These are phyloP conservation scores for Drosophila robusta DNA, from an alignment of 2,888 invertebrate genomes.

Conservation along the genomic window DNA sequence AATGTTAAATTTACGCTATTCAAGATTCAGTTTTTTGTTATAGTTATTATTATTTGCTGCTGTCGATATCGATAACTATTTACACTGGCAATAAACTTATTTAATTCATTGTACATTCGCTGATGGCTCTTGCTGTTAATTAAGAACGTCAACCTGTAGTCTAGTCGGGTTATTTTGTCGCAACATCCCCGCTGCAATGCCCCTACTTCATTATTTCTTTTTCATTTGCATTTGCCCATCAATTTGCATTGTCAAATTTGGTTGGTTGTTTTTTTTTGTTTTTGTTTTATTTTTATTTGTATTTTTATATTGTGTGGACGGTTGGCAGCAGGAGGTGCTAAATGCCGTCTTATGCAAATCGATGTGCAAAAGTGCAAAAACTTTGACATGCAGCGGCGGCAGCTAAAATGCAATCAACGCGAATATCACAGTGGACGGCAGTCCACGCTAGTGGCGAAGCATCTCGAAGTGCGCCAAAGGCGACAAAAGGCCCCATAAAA, in stretches of 20 bases:
- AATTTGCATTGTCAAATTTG: constrained; percentile 36
- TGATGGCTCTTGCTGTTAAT: constrained; percentile 15
- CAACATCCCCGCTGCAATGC: background rate
- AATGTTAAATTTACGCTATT: background rate
- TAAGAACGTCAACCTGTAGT: constrained; percentile 9
- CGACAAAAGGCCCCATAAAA: too few relatives aligned
- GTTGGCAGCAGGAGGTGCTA: constrained; percentile 14
- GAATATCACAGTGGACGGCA: background rate
- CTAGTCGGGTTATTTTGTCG: background rate
- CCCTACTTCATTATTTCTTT: background rate
- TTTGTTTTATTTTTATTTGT: background rate
- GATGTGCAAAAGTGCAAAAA: constrained; percentile 48
- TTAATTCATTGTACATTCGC: background rate
- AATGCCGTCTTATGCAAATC: constrained; percentile 47
- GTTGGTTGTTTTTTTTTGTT: background rate
- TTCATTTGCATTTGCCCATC: constrained; percentile 16
- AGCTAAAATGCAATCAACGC: constrained; percentile 32
- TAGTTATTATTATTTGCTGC: background rate
- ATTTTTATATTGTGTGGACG: constrained; percentile 5
- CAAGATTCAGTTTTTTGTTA: background rate
- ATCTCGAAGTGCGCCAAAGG: too few relatives aligned
- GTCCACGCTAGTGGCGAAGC: too few relatives aligned
- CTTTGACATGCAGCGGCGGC: constrained; percentile 53
- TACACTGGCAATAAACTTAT: background rate
- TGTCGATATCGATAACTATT: constrained; percentile 18